Conservation (phyloP, 2,888 invertebrate genomes). For the Bimastos eiseni region DNA sequence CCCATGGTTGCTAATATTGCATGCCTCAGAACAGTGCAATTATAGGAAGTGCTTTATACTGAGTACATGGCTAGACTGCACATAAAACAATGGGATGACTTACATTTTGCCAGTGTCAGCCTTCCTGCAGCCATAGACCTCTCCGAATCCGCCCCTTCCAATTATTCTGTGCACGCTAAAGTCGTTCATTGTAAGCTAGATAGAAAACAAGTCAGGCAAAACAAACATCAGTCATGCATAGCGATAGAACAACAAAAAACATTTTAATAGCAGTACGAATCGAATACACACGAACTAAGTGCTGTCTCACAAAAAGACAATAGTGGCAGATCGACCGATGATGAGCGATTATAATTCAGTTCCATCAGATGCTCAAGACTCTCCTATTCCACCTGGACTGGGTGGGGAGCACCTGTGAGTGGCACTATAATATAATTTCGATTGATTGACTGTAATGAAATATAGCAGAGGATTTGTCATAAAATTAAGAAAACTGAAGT, state of each 20-base stretch:
- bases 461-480: too few species aligned
- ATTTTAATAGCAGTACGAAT: neutral
- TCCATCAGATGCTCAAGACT: too few species aligned
- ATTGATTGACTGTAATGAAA: too few species aligned
- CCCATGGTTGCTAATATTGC: too few species aligned
- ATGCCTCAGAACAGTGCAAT: neutral
- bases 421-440: too few species aligned
- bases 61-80: neutral
- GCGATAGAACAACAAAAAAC: neutral
- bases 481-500: too few species aligned
- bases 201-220: constrained; percentile 15
- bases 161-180: constrained; percentile 99
- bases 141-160: constrained; percentile 97
- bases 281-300: neutral
- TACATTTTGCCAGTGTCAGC: constrained; percentile 98
- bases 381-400: too few species aligned
- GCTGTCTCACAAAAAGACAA: too few species aligned
- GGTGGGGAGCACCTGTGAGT: too few species aligned
- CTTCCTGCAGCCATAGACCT: constrained; percentile 98
- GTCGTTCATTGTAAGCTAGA: constrained; percentile 97
- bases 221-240: neutral
- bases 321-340: too few species aligned
- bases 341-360: too few species aligned
- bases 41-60: neutral
- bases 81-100: neutral